Evolutionary conservation across 2,797 vertebrate species (phyloP).

Genomic region (Lateolabrax maculatus): DNA sequence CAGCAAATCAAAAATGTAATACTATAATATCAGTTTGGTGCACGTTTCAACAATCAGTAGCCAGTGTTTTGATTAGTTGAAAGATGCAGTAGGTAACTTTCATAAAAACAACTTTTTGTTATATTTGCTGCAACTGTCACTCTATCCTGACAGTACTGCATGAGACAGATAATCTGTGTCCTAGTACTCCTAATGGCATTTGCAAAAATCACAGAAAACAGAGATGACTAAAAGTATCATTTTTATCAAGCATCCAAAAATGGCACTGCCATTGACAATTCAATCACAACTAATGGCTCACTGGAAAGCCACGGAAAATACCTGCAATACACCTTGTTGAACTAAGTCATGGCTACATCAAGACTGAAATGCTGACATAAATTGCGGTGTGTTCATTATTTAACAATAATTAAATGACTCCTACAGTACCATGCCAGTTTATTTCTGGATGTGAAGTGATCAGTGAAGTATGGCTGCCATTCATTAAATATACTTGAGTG

Average conservation of each 20-base stretch:
- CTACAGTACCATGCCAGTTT: not conserved
- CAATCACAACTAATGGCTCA: not conserved
- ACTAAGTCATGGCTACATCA: not conserved
- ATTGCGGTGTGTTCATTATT: not conserved
- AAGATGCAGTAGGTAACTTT: too few relatives aligned
- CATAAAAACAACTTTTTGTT: too few relatives aligned
- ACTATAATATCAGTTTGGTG: too few relatives aligned
- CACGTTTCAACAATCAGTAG: too few relatives aligned
- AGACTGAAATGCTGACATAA: not conserved
- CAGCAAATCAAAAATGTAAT: too few relatives aligned
- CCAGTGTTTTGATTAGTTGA: too few relatives aligned
- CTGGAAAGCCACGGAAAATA: not conserved
- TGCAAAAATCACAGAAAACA: slow-evolving; percentile 1
- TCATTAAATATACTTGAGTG: not conserved
- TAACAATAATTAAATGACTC: not conserved
- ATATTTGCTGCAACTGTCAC: too few relatives aligned
- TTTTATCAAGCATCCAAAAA: not conserved
- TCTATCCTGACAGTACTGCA: too few relatives aligned
- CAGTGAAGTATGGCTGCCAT: not conserved
- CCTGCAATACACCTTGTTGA: not conserved
- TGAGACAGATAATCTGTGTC: too few relatives aligned
- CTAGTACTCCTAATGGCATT: too few relatives aligned
- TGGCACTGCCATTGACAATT: not conserved
- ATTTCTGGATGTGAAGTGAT: not conserved
- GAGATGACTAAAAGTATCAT: not conserved